Base-by-base conservation (phyloP, 1,140 invertebrate species). In the Macrosteles quadrilineatus region DNA sequence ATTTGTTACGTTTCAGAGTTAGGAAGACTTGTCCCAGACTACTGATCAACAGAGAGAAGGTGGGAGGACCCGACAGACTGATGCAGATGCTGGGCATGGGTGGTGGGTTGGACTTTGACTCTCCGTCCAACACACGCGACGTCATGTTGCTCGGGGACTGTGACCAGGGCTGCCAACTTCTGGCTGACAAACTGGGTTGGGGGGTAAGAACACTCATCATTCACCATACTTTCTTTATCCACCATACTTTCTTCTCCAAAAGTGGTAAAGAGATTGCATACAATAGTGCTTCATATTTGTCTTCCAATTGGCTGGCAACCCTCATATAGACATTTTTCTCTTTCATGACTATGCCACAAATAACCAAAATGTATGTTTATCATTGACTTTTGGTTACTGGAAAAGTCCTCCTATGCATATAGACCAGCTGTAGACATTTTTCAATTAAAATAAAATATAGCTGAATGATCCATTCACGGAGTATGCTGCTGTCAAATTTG, bases 181-280 rank as follows among this genome's bases (percentile, higher is more conserved):
- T 98, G 29, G 94, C 92, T 25, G 88, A 94, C 43, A 87, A 87
- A 77, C 82, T 98, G 1, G 95, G 93, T 21, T 98, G 94, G 94
- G 67, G 67, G 21, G 72, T 73, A 66, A 73, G 72, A 6, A 36
- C 32, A 36, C 4, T 72, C 3, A 30, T n/a, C n/a, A n/a, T n/a
- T n/a, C n/a, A n/a, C n/a, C n/a, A n/a, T n/a, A n/a, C n/a, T n/a
- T n/a, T n/a, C n/a, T n/a, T n/a, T n/a, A n/a, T n/a, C n/a, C n/a
- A n/a, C n/a, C n/a, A n/a, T n/a, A n/a, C n/a, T n/a, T n/a, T n/a
- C n/a, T n/a, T n/a, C 31, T 14, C 2, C 19, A n/a, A n/a, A 17
- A 9, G 19, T 21, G 17, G 14, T 17, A 21, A 12, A 29, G 43
- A n/a, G 40, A 67, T n/a, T 17, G 25, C 25, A 32, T 50, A 23